Conservation (phyloP, 2,888 invertebrate species). For the Hypercompe scribonia region DNA sequence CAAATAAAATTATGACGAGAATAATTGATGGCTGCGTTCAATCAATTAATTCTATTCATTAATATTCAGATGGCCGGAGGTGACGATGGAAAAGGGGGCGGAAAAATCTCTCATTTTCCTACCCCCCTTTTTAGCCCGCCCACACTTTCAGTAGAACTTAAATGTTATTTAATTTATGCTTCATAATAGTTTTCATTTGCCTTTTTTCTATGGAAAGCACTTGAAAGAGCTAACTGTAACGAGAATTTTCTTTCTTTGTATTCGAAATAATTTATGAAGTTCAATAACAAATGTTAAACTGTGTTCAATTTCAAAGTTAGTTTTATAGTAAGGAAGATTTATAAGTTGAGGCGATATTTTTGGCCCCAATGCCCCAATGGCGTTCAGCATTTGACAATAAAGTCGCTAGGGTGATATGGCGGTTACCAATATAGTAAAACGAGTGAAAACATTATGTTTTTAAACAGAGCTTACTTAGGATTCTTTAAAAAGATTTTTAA, state of each 20-base stretch:
- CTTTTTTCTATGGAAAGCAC: conserved; percentile 8
- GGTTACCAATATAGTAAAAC: too few relatives aligned
- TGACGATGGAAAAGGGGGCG: conserved; percentile 45
- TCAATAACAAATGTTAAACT: background rate
- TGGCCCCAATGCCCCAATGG: too few relatives aligned
- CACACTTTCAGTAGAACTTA: conserved; percentile 39
- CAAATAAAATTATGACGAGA: conserved; percentile 62
- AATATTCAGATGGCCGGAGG: conserved; percentile 60
- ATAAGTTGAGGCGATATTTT: too few relatives aligned
- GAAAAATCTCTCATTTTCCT: conserved; percentile 29
- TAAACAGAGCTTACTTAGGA: too few relatives aligned
- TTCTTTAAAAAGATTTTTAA: too few relatives aligned
- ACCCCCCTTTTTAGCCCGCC: conserved; percentile 17
- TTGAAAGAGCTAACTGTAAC: conserved; percentile 4
- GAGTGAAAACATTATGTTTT: too few relatives aligned
- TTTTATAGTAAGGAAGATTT: too few relatives aligned
- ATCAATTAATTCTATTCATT: conserved; percentile 64
- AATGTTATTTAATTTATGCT: conserved; percentile 48
- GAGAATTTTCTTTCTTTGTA: conserved; percentile 1
- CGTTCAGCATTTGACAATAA: too few relatives aligned
- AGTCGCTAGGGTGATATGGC: too few relatives aligned
- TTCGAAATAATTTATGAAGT: background rate
- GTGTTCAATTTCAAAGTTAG: too few relatives aligned
- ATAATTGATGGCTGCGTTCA: conserved; percentile 65
- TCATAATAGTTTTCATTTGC: conserved; percentile 21